Base-by-base conservation (phyloP, 2,888 invertebrate species). In the Conus canariensis region DNA sequence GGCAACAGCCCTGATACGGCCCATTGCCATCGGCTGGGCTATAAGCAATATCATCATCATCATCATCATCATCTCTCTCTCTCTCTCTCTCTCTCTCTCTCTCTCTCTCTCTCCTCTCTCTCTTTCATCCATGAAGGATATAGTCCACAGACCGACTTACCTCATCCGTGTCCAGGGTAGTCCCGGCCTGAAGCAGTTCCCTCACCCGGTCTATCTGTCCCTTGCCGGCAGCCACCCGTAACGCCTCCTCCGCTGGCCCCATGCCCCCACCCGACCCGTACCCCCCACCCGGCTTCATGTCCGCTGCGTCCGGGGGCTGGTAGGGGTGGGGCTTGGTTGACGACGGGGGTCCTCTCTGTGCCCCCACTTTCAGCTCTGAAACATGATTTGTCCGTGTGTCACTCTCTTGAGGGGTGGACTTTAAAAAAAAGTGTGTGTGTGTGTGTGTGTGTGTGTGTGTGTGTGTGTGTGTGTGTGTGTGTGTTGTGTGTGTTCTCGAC, bases 201-300 rank as follows among this genome's bases (percentile, higher is more conserved):
- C 56, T 56, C 8, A 83, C 82, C 58, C 16, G 56, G 58, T 83
- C 82, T 9, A 12, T 8, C 22, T 83, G 82, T 4, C 82, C 82
- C 22, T 56, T 19, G 58, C 82, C 58, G 56, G 82, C 82, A 19
- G 56, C 82, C 82, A 83, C 82, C 82, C 82, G 82, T 58, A 83
- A 22, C 56, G 56, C 56, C 82, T 56, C 82, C 82, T 83, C 82
- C 56, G 58, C 56, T 6, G 58, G 19, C 82, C 82, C 82, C 82
- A 56, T 58, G 22, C 19, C 56, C 4, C 16, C 82, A 19, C 56
- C 58, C 12, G 22, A 16, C 82, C 82, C 56, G 58, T 58, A 16
- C 82, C 56, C 56, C 0, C 6, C 82, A 56, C 82, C 82, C 82
- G 56, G 22, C 82, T 2, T 5, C 82, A 58, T 83, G 64, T 64